phyloP scores from a whole-genome alignment of 2,888 invertebrate species.

The Pseudeuparius sepicola region DNA sequence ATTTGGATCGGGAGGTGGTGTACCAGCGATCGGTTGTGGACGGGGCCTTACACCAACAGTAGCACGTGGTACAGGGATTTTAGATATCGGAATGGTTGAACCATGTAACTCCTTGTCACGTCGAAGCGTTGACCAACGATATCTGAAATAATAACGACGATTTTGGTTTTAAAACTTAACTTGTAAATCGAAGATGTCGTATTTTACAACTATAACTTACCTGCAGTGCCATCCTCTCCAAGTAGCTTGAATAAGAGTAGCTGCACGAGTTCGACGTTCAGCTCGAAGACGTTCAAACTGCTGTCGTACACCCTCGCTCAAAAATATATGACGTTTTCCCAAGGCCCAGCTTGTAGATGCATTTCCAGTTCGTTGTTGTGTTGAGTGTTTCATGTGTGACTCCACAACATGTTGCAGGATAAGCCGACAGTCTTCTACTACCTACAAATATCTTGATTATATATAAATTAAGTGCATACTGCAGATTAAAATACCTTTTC shows the following conservation, averaged over 20 bases:
- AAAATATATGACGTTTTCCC: slow-evolving; percentile 87
- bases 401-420: slow-evolving; percentile 65
- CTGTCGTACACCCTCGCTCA: slow-evolving; percentile 87
- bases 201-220: slow-evolving; percentile 9
- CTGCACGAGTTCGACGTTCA: slow-evolving; percentile 68
- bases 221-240: slow-evolving; percentile 76
- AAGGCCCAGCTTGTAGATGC: slow-evolving; percentile 80
- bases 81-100: slow-evolving; percentile 19
- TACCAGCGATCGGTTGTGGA: slow-evolving; percentile 84
- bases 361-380: slow-evolving; percentile 45
- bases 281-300: slow-evolving; percentile 75
- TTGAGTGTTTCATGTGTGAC: slow-evolving; percentile 41
- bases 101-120: slow-evolving; percentile 27
- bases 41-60: slow-evolving; percentile 54
- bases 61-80: slow-evolving; percentile 18
- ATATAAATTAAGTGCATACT: too few relatives aligned
- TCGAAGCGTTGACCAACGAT: slow-evolving; percentile 52
- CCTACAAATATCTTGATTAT: too few relatives aligned
- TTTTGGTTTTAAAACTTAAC: neutral
- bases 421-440: slow-evolving; percentile 60
- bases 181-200: too few relatives aligned
- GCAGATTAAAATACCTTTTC: too few relatives aligned
- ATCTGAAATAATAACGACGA: slow-evolving; percentile 24
- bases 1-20: slow-evolving; percentile 70
- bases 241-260: slow-evolving; percentile 71